These are phyloP conservation scores for Cygnus olor DNA, from an alignment of 2,797 vertebrate genomes.

Conservation along the genomic window DNA sequence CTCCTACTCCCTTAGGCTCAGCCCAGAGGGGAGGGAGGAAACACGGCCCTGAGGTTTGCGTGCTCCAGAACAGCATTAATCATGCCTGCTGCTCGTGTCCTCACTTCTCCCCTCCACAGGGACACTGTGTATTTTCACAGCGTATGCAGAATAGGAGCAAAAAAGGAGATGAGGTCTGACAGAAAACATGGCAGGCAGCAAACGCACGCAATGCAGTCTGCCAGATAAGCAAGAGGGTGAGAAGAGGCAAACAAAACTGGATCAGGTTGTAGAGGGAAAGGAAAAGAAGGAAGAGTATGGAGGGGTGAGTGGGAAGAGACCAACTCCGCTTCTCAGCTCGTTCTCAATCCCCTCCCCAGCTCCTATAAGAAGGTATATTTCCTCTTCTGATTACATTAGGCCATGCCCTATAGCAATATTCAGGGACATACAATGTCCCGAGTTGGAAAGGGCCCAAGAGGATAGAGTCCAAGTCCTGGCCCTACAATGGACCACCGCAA, in stretches of 20 bases:
- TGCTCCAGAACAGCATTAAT: neutral
- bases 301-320: neutral
- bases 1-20: neutral
- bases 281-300: neutral
- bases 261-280: neutral
- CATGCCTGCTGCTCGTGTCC: neutral
- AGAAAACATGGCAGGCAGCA: neutral
- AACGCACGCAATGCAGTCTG: neutral
- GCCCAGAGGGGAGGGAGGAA: neutral
- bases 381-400: neutral
- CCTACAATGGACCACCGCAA: no score
- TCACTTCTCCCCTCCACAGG: neutral
- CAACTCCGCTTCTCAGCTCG: neutral
- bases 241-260: neutral
- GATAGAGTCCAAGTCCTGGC: no score
- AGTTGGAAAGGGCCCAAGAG: no score
- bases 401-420: neutral
- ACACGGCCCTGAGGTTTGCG: neutral
- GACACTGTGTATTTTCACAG: neutral
- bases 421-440: neutral
- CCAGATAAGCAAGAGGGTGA: neutral
- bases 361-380: neutral
- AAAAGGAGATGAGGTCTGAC: neutral
- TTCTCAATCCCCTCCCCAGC: neutral
- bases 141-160: neutral